phyloP scores from a whole-genome alignment of 2,797 vertebrate genomes.

The Remorina albescens region DNA sequence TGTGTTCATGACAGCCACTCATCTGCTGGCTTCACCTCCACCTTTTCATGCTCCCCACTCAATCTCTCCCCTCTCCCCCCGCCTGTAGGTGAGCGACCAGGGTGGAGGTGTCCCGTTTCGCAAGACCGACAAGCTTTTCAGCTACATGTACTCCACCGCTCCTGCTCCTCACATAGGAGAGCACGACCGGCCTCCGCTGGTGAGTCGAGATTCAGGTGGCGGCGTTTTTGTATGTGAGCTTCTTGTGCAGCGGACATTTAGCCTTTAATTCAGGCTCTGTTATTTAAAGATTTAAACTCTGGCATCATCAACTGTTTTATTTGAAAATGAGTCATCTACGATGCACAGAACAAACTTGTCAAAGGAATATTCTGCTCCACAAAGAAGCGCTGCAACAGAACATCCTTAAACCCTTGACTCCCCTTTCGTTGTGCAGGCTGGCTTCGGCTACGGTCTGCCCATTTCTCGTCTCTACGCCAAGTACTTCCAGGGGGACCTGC shows the following conservation, averaged over 20 bases:
- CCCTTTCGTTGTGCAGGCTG: slow-evolving; percentile 83
- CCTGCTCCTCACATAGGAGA: slow-evolving; percentile 89
- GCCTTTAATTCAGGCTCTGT: not conserved
- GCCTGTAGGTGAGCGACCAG: slow-evolving; percentile 90
- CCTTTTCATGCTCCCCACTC: not conserved
- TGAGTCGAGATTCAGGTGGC: slow-evolving; percentile 56
- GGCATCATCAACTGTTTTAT: not conserved
- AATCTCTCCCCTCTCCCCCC: not conserved
- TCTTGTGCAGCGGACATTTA: slow-evolving; percentile 5
- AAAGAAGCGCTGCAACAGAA: slow-evolving; percentile 6
- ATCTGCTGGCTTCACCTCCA: not conserved
- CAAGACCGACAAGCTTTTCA: slow-evolving; percentile 94
- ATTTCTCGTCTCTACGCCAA: slow-evolving; percentile 96
- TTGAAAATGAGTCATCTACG: slow-evolving; percentile 5
- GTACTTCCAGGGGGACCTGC: slow-evolving; percentile 97
- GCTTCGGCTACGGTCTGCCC: slow-evolving; percentile 95
- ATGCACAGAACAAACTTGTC: slow-evolving; percentile 10
- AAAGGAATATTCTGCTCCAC: slow-evolving; percentile 9
- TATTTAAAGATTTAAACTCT: slow-evolving; percentile 28
- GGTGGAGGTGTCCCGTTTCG: slow-evolving; percentile 92
- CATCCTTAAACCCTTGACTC: slow-evolving; percentile 37
- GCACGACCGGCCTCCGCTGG: slow-evolving; percentile 87
- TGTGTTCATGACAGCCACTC: not conserved
- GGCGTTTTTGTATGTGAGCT: not conserved
- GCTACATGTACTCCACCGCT: slow-evolving; percentile 96